These are phyloP conservation scores for Mythimna vitellina DNA, from an alignment of 2,888 invertebrate species.

Conservation along the genomic window DNA sequence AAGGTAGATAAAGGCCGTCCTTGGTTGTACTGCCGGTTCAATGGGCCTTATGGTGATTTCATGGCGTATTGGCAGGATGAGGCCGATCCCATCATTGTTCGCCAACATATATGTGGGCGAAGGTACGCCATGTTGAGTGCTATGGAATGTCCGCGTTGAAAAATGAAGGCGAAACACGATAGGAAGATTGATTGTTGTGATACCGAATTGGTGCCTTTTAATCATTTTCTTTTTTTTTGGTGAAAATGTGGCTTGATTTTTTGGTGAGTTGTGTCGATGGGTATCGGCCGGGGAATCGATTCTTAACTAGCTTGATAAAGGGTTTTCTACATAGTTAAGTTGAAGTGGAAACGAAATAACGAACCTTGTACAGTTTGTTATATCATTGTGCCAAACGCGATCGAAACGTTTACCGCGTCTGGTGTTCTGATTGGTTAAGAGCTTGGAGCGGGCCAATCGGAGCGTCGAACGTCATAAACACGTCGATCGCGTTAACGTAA, in stretches of 20 bases:
- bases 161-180: conserved; percentile 66
- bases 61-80: conserved; percentile 72
- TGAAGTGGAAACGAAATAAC: neutral
- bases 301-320: conserved; percentile 21
- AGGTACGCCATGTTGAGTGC: conserved; percentile 55
- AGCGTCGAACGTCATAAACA: too few relatives aligned
- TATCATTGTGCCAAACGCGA: neutral
- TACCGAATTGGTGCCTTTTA: conserved; percentile 59
- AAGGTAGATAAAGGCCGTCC: conserved; percentile 61
- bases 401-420: too few relatives aligned
- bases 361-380: neutral
- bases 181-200: conserved; percentile 64
- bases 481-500: too few relatives aligned
- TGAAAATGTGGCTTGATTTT: conserved; percentile 47
- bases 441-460: too few relatives aligned
- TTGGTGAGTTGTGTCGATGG: conserved; percentile 50
- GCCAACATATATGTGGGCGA: conserved; percentile 54
- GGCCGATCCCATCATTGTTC: conserved; percentile 80
- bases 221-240: conserved; percentile 64
- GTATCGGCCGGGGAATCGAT: conserved; percentile 40
- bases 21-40: conserved; percentile 67
- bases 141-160: conserved; percentile 59
- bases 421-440: too few relatives aligned
- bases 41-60: conserved; percentile 72
- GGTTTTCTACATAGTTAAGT: conserved; percentile 21